Evolutionary conservation across 2,113 vertebrate genomes (phyloP).

Genomic region (Polypterus senegalus): DNA sequence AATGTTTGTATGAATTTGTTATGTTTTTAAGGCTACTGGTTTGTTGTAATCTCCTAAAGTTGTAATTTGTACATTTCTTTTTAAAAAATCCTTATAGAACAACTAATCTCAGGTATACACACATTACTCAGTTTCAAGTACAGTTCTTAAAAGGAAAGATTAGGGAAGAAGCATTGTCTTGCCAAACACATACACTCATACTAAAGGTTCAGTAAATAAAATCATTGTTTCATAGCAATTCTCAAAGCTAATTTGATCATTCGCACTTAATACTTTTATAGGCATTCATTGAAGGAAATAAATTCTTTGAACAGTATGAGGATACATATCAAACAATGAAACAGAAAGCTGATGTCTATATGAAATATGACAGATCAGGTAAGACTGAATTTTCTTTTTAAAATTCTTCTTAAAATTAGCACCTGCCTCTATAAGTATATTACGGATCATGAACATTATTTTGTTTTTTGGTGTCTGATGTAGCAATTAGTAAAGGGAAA

Average conservation of each 20-base stretch:
- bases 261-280: constrained; percentile 30
- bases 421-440: constrained; percentile 39
- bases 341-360: constrained; percentile 76
- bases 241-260: too few relatives aligned
- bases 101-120: too few relatives aligned
- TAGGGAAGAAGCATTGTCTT: too few relatives aligned
- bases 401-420: constrained; percentile 38
- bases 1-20: too few relatives aligned
- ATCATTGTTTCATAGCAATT: background rate
- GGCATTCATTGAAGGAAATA: constrained; percentile 84
- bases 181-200: constrained; percentile 4
- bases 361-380: constrained; percentile 86
- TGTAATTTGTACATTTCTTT: too few relatives aligned
- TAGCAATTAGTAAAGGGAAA: background rate
- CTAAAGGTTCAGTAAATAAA: constrained; percentile 9
- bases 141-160: too few relatives aligned
- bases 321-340: constrained; percentile 75
- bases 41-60: too few relatives aligned
- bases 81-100: too few relatives aligned
- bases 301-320: constrained; percentile 93
- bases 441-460: constrained; percentile 25
- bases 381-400: constrained; percentile 29
- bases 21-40: too few relatives aligned
- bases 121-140: too few relatives aligned
- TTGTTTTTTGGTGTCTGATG: constrained; percentile 10